phyloP scores from a whole-genome alignment of 2,797 vertebrate genomes.

The Tiaroga cobitis region DNA sequence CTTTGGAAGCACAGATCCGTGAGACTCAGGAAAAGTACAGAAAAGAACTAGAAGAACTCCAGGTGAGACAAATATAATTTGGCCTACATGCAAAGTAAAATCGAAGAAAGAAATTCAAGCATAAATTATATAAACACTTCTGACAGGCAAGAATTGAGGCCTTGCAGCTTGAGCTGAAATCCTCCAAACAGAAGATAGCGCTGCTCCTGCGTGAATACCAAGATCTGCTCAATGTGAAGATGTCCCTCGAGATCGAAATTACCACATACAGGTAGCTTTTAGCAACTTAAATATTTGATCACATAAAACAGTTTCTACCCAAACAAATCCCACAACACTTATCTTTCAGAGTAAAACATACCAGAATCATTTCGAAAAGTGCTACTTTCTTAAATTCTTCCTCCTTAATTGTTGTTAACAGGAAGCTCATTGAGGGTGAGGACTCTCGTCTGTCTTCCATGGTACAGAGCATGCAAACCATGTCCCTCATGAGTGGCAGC shows the following conservation, averaged over 20 bases:
- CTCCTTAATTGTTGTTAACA: constrained; percentile 42
- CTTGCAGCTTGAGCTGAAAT: constrained; percentile 77
- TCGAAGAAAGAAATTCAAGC: neutral
- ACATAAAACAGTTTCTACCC: neutral
- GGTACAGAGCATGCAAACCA: constrained; percentile 59
- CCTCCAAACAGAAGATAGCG: constrained; percentile 78
- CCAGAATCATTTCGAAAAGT: neutral
- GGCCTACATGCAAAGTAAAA: neutral
- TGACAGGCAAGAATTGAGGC: constrained; percentile 75
- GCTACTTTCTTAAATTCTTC: neutral
- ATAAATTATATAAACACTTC: neutral
- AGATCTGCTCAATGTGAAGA: constrained; percentile 81
- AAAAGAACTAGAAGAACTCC: constrained; percentile 70
- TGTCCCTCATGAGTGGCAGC: constrained; percentile 70
- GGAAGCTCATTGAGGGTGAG: constrained; percentile 82
- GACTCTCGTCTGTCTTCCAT: constrained; percentile 75
- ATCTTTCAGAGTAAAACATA: neutral
- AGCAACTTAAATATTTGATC: neutral
- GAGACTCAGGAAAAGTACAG: constrained; percentile 72
- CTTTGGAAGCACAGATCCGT: constrained; percentile 74
- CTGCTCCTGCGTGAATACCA: constrained; percentile 81
- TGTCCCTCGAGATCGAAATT: constrained; percentile 83
- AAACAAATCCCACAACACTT: neutral
- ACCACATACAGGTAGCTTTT: constrained; percentile 79
- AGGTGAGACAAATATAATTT: constrained; percentile 59